Base-by-base conservation (phyloP, 2,113 vertebrate genomes). In the Paratilapia polleni region DNA sequence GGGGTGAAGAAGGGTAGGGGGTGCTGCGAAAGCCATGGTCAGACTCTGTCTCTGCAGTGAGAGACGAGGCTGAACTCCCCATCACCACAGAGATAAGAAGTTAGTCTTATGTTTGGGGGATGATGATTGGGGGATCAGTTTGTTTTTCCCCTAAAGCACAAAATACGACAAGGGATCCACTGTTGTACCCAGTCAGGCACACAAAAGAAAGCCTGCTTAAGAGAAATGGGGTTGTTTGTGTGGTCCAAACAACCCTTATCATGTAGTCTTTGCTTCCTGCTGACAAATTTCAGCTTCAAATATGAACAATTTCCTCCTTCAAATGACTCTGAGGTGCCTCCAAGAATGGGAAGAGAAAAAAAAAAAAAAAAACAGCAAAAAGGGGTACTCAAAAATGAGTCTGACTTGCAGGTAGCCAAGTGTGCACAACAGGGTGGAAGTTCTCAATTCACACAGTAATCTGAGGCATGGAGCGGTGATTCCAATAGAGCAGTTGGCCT, bases 51-150 rank as follows among this genome's bases (percentile, higher is more conserved):
- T 99, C 98, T 14, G 97, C 93, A 15, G 97, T 97, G 93, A 99
- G 96, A 79, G 98, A 99, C 38, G 98, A 98, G 88, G 98, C 98
- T 31, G 98, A 99, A 94, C 98, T 99, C 94, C 98, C 98, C 98
- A 99, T 99, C 94, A 93, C 94, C 92, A 86, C 92, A 5, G 83
- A 70, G 68, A 79, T 31, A 62, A 75, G 68, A 60, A 77, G 78
- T 24, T 2, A 61, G 77, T 82, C 75, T 84, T 15, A 76, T 49
- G 73, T 49, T 24, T 70, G 38, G 38, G 34, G 6, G 34, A 2
- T n/a, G n/a, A n/a, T n/a, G 62, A 68, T 28, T 4, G 57, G 78
- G 52, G 22, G 17, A 9, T 15, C 7, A 1, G 10, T n/a, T 73
- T 70, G 68, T 61, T 80, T 63, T 78, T 62, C 70, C 22, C 52